Evolutionary conservation across 30 jellyfish, hydroid and myxozoan genomes (phyloP), one percentile per base, ranked within the genome.

Genomic region (Cassiopea xamachana): DNA sequence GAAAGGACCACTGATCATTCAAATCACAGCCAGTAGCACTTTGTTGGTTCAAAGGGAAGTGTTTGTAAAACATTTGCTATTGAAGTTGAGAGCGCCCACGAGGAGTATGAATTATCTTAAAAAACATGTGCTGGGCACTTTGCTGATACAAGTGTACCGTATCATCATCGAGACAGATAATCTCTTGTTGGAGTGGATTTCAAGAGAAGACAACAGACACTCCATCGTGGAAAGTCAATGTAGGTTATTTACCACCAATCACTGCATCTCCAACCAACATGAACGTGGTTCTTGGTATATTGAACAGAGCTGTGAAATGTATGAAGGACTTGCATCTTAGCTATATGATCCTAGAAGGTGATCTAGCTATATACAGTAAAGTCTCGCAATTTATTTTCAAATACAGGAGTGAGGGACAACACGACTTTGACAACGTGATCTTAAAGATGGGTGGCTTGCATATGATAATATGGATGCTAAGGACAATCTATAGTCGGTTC

Each of bases 1-100:
- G 93, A 71, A 85, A 85, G 89, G 87, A 85, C 80, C 93, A 75
- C 80, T 48, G 80, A 85, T 73, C 93, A 49, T 85, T 71, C 87
- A 85, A 85, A 59, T 83, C 82, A 70, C 80, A 55, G 64, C 64
- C 64, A 55, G 64, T 55, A 55, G 12, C 64, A 55, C 64, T 55
- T 71, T 67, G 72, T 44, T 49, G 79, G 93, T 48, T 69, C 87
- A 85, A 74, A 51, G 44, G 61, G 43, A 43, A 85, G 87, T 87
- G 15, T 78, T 7, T 75, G 93, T 59, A 85, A 85, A 5, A 85
- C 77, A 71, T 85, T 48, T 74, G 80, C 78, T 73, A 71, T 69
- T 85, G 76, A 72, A 73, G 87, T 69, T 4, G 85, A 59, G 7
- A 84, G 46, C 39, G 60, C 90, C 85, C 75, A 68, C 91, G 85